phyloP scores from a whole-genome alignment of 1,140 invertebrate genomes.

The Schlechtendalia chinensis region DNA sequence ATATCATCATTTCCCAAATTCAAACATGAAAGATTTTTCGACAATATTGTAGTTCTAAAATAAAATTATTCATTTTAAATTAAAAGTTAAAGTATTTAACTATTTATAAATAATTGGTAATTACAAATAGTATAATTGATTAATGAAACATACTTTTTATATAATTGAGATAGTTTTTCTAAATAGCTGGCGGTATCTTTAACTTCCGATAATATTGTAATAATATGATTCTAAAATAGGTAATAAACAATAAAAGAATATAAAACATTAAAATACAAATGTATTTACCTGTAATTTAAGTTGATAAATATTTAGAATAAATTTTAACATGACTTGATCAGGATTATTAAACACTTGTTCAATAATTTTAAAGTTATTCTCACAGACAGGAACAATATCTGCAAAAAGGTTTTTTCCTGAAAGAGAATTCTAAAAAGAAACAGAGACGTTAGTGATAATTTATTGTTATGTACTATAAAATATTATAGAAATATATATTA shows the following conservation, averaged over 20 bases:
- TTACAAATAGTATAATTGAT: slow-evolving; percentile 1
- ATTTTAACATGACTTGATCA: slow-evolving; percentile 96
- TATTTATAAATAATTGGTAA: neutral
- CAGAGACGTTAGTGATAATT: slow-evolving; percentile 54
- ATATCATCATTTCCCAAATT: slow-evolving; percentile 48
- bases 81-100: no score
- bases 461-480: slow-evolving; percentile 44
- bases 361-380: slow-evolving; percentile 83
- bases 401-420: slow-evolving; percentile 84
- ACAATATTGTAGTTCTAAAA: slow-evolving; percentile 39
- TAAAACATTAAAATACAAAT: neutral
- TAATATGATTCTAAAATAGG: slow-evolving; percentile 70
- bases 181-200: slow-evolving; percentile 85
- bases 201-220: slow-evolving; percentile 74
- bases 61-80: neutral
- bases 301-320: slow-evolving; percentile 95
- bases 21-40: slow-evolving; percentile 46
- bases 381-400: slow-evolving; percentile 86
- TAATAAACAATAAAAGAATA: slow-evolving; percentile 45
- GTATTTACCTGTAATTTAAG: slow-evolving; percentile 72
- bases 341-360: slow-evolving; percentile 94
- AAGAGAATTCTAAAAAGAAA: slow-evolving; percentile 64
- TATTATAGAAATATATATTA: slow-evolving; percentile 54
- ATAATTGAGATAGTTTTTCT: slow-evolving; percentile 82
- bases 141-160: slow-evolving; percentile 67